A percentile compares a stretch with the other conserved stretches of the same genome.
These are phyloP conservation scores for Drosophila equinoxialis DNA, from an alignment of 1,140 invertebrate species.

Conservation along the genomic window DNA sequence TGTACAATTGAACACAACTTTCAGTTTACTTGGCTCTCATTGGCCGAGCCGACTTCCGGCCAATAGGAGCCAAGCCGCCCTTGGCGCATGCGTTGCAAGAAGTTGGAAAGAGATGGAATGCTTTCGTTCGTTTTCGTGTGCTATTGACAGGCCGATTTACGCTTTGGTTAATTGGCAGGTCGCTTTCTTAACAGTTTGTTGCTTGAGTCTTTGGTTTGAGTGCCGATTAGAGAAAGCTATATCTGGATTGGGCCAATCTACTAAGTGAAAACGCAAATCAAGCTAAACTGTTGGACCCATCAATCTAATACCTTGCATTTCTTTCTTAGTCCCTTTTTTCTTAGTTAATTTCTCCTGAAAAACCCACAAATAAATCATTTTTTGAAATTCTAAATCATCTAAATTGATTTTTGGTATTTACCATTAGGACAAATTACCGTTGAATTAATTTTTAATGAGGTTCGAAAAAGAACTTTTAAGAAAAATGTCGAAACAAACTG, in stretches of 20 bases:
- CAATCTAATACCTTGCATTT: neutral
- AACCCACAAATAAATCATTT: constrained; percentile 57
- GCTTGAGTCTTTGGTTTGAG: constrained; percentile 79
- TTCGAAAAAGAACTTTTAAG: constrained; percentile 10
- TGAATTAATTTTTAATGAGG: constrained; percentile 13
- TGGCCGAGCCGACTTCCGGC: constrained; percentile 39
- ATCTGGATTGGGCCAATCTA: no score
- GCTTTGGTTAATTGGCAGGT: constrained; percentile 38
- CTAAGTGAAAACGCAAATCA: no score
- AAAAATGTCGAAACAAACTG: constrained; percentile 50
- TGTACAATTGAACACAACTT: constrained; percentile 16
- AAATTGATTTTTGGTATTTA: constrained; percentile 3
- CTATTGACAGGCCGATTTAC: constrained; percentile 43
- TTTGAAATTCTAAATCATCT: neutral
- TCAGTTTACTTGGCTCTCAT: constrained; percentile 27
- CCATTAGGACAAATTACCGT: constrained; percentile 1
- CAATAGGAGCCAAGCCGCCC: constrained; percentile 51
- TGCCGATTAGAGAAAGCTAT: no score
- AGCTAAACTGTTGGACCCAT: no score
- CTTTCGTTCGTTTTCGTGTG: constrained; percentile 1
- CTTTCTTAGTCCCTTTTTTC: neutral
- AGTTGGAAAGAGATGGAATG: constrained; percentile 24
- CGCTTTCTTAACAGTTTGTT: constrained; percentile 54
- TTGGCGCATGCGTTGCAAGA: constrained; percentile 55
- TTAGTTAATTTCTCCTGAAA: neutral